phyloP scores from a whole-genome alignment of 2,113 vertebrate genomes.

The Oreochromis aureus region DNA sequence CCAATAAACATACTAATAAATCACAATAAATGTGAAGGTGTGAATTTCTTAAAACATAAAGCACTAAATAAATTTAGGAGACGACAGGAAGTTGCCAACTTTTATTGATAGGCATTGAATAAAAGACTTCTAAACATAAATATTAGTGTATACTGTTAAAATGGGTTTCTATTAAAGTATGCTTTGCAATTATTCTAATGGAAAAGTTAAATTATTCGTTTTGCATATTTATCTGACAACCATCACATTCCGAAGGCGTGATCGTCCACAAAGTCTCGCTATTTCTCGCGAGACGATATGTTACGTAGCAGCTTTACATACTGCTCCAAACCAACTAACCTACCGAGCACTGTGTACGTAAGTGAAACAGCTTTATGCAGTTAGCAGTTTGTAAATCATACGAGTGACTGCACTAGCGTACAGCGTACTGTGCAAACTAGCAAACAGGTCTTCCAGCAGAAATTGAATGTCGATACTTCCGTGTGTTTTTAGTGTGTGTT shows the following conservation, averaged over 20 bases:
- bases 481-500: not conserved
- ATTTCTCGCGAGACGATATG: constrained; percentile 9
- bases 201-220: not conserved
- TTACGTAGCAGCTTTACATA: not conserved
- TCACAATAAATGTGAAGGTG: not conserved
- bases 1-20: not conserved
- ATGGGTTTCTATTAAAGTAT: not conserved
- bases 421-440: not conserved
- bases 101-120: not conserved
- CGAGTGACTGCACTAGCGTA: not conserved
- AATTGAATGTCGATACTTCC: not conserved
- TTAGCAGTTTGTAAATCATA: not conserved
- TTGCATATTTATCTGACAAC: not conserved
- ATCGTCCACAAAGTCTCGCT: not conserved
- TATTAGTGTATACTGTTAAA: not conserved
- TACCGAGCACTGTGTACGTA: not conserved
- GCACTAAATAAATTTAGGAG: not conserved
- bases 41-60: not conserved
- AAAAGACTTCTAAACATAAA: not conserved
- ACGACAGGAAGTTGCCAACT: not conserved
- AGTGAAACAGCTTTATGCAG: not conserved
- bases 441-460: not conserved
- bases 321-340: not conserved
- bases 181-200: not conserved
- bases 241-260: not conserved